Conservation (phyloP, 2,888 invertebrate species). For the Blastobasis adustella region DNA sequence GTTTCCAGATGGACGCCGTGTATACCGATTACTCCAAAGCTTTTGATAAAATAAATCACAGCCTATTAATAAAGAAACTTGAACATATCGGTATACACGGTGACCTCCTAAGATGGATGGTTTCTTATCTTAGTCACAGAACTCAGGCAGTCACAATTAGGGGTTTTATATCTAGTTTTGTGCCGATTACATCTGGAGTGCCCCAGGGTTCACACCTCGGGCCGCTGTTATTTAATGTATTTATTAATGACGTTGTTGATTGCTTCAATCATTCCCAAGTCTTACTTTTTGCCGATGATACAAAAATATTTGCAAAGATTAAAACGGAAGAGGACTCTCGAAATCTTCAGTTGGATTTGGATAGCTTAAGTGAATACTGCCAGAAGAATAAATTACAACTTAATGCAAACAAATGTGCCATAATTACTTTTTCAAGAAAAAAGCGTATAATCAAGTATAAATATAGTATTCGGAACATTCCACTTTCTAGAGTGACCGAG, state of each 20-base stretch:
- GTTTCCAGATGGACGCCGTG: conserved; percentile 12
- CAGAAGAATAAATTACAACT: neutral
- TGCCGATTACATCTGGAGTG: conserved; percentile 4
- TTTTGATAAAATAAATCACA: conserved; percentile 10
- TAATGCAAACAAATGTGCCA: neutral
- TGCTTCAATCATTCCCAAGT: neutral
- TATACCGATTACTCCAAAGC: conserved; percentile 8
- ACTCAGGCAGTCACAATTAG: conserved; percentile 3
- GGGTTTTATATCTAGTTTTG: conserved; percentile 3
- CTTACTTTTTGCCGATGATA: conserved; percentile 1
- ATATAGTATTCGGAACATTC: neutral
- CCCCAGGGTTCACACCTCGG: conserved; percentile 9
- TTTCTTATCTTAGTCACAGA: conserved; percentile 2
- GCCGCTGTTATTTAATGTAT: conserved; percentile 2
- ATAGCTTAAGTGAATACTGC: neutral
- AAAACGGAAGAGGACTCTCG: neutral
- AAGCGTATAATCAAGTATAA: neutral
- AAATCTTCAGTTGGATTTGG: neutral
- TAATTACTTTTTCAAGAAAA: neutral
- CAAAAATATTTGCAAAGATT: neutral
- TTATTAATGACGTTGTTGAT: neutral
- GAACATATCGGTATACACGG: conserved; percentile 9
- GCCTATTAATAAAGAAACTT: conserved; percentile 5
- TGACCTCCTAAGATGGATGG: conserved; percentile 9
- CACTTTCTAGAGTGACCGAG: neutral